These are phyloP conservation scores for Doris montereyensis DNA, from an alignment of 2,888 invertebrate genomes.

Conservation along the genomic window DNA sequence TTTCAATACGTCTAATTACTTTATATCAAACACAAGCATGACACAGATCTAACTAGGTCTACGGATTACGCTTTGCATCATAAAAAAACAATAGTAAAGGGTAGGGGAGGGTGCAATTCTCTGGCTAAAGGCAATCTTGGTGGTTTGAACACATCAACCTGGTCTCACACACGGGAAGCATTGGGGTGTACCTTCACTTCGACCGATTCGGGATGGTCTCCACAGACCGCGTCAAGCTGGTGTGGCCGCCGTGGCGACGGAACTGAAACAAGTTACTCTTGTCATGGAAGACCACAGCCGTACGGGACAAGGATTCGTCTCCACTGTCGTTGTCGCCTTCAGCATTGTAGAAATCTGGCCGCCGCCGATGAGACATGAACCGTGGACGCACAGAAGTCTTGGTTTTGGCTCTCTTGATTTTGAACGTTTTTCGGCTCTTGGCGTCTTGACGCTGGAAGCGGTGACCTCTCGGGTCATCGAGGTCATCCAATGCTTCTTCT, in stretches of 20 bases:
- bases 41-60: no score
- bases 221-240: conserved; percentile 54
- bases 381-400: conserved; percentile 57
- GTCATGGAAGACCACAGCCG: conserved; percentile 48
- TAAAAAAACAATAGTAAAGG: no score
- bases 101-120: no score
- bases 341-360: conserved; percentile 52
- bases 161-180: conserved; percentile 43
- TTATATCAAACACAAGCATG: no score
- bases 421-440: conserved; percentile 94
- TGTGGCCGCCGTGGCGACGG: conserved; percentile 36
- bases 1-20: no score
- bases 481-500: conserved; percentile 35
- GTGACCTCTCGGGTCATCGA: conserved; percentile 72
- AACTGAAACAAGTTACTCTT: conserved; percentile 44
- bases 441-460: conserved; percentile 90
- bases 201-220: conserved; percentile 59
- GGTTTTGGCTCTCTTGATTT: conserved; percentile 73
- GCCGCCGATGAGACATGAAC: conserved; percentile 52
- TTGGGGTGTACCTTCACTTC: conserved; percentile 57
- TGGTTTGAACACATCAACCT: no score
- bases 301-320: conserved; percentile 9
- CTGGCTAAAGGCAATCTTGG: no score
- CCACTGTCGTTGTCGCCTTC: conserved; percentile 46
- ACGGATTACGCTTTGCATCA: no score